Evolutionary conservation across 2,797 vertebrate genomes (phyloP).

Genomic region (Sphenodon punctatus): DNA sequence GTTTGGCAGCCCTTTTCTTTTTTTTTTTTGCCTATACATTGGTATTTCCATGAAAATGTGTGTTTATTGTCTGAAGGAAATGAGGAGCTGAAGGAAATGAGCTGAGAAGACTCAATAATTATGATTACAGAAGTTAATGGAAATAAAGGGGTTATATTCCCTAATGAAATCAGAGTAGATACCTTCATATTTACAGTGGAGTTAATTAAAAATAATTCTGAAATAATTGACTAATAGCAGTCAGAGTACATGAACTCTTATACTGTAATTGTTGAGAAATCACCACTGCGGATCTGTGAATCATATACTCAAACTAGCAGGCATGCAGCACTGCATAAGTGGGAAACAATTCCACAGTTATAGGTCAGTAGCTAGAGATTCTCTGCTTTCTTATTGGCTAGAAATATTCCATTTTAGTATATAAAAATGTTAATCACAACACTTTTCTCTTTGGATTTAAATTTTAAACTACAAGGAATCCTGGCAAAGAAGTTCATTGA

Average conservation of each 20-base stretch:
- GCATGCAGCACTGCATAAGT: not conserved
- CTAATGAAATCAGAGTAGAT: not conserved
- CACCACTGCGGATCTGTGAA: not conserved
- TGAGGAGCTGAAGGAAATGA: not conserved
- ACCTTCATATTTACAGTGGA: not conserved
- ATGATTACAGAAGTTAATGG: not conserved
- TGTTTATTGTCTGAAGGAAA: no score
- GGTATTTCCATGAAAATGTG: no score
- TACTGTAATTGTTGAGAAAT: not conserved
- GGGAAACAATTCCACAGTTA: no score
- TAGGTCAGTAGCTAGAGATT: not conserved
- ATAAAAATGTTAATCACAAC: accelerated
- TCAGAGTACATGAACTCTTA: not conserved
- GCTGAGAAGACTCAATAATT: no score
- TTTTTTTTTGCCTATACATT: not conserved
- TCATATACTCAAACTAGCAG: not conserved
- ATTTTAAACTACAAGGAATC: not conserved
- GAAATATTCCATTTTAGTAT: not conserved
- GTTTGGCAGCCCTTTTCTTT: not conserved
- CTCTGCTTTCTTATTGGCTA: accelerated
- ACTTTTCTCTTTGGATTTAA: not conserved
- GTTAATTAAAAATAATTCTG: not conserved
- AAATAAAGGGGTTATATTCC: not conserved
- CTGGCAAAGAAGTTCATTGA: not conserved
- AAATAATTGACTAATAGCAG: not conserved